phyloP scores from a whole-genome alignment of 2,113 vertebrate species.

The Dunckerocampus dactyliophorus region DNA sequence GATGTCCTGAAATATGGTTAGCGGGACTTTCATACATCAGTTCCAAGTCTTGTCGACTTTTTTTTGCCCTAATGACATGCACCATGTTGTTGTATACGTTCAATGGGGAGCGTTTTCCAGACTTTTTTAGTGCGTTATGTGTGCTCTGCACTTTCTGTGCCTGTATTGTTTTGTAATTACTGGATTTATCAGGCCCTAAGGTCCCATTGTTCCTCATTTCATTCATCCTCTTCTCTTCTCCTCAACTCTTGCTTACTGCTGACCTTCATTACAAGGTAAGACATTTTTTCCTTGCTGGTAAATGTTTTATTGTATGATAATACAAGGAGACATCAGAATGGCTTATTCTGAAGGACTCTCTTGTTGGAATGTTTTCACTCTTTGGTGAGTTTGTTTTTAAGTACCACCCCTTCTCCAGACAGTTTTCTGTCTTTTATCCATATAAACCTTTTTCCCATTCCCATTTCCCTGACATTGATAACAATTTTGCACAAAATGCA shows the following conservation, averaged over 20 bases:
- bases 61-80: slow-evolving; percentile 38
- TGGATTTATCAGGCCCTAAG: slow-evolving; percentile 31
- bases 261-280: not conserved
- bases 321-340: too few relatives aligned
- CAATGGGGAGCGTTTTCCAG: slow-evolving; percentile 13
- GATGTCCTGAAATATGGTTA: too few relatives aligned
- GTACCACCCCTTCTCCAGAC: too few relatives aligned
- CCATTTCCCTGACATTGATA: too few relatives aligned
- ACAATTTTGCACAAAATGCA: too few relatives aligned
- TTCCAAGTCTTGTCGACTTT: too few relatives aligned
- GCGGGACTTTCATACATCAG: too few relatives aligned
- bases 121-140: slow-evolving; percentile 12
- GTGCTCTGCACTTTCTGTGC: slow-evolving; percentile 23
- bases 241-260: slow-evolving; percentile 2
- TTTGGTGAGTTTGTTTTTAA: too few relatives aligned
- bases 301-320: not conserved
- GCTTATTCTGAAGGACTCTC: too few relatives aligned
- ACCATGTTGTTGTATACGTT: slow-evolving; percentile 40
- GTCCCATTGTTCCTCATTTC: slow-evolving; percentile 23
- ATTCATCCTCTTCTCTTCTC: slow-evolving; percentile 21
- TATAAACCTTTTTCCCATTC: too few relatives aligned
- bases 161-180: slow-evolving; percentile 48
- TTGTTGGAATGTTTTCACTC: too few relatives aligned
- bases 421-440: too few relatives aligned
- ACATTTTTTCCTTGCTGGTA: not conserved